Evolutionary conservation across 2,113 vertebrate genomes (phyloP).

Genomic region (Lepus europaeus): DNA sequence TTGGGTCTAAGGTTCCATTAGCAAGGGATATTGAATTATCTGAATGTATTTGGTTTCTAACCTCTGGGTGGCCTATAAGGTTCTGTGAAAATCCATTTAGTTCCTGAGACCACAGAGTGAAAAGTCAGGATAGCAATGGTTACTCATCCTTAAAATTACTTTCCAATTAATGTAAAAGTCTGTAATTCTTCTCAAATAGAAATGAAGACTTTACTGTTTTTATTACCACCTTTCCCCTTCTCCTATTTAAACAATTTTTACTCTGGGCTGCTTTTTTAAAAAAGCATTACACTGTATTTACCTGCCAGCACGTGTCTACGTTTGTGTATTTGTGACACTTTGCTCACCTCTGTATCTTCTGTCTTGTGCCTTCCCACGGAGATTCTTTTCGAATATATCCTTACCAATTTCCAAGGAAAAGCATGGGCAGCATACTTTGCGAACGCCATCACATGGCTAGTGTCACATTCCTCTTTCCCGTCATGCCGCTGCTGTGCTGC

Average conservation of each 20-base stretch:
- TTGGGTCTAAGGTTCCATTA: not conserved
- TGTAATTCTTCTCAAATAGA: not conserved
- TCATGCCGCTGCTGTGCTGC: not conserved
- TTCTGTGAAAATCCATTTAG: not conserved
- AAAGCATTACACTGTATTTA: not conserved
- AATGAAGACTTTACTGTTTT: not conserved
- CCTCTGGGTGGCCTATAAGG: not conserved
- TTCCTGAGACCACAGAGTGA: not conserved
- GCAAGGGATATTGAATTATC: not conserved
- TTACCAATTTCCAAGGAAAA: slow-evolving; percentile 23
- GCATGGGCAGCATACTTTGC: not conserved
- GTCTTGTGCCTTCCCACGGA: not conserved
- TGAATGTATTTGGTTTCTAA: not conserved
- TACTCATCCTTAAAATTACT: slow-evolving; percentile 4
- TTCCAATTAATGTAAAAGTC: not conserved
- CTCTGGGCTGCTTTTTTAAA: not conserved
- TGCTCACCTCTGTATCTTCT: not conserved
- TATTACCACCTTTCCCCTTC: not conserved
- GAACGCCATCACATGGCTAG: not conserved
- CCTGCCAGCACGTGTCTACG: not conserved
- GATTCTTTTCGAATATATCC: not conserved
- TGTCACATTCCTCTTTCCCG: not conserved
- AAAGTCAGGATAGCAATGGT: not conserved
- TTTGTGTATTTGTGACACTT: not conserved
- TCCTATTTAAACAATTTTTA: not conserved